These are phyloP conservation scores for Gallinago paraguaiae DNA, from an alignment of 2,113 vertebrate genomes.

Conservation along the genomic window DNA sequence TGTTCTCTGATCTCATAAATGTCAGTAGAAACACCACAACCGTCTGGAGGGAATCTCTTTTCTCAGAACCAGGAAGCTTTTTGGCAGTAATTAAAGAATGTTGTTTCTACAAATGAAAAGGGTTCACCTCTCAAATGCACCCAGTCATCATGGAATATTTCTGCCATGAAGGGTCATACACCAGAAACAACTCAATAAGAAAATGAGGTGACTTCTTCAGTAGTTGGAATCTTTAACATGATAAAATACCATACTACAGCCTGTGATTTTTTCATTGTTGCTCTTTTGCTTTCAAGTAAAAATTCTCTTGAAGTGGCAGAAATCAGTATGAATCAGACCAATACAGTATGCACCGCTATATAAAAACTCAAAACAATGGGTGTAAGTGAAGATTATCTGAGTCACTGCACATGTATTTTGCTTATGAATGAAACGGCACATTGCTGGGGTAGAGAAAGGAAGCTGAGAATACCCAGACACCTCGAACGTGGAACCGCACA, in stretches of 20 bases:
- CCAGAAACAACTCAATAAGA: neutral
- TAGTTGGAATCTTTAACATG: neutral
- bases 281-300: neutral
- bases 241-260: neutral
- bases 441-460: neutral
- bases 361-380: neutral
- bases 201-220: neutral
- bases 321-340: neutral
- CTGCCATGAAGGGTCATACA: neutral
- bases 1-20: neutral
- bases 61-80: neutral
- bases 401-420: neutral
- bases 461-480: neutral
- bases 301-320: neutral
- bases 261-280: neutral
- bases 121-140: neutral
- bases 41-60: neutral
- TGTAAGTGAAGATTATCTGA: neutral
- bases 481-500: neutral
- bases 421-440: neutral
- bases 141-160: neutral
- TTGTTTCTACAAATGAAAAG: neutral
- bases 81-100: neutral
- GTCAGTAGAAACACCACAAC: fast-evolving
- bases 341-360: neutral